Base-by-base conservation (phyloP, 1,140 invertebrate genomes). In the Listronotus bonariensis region DNA sequence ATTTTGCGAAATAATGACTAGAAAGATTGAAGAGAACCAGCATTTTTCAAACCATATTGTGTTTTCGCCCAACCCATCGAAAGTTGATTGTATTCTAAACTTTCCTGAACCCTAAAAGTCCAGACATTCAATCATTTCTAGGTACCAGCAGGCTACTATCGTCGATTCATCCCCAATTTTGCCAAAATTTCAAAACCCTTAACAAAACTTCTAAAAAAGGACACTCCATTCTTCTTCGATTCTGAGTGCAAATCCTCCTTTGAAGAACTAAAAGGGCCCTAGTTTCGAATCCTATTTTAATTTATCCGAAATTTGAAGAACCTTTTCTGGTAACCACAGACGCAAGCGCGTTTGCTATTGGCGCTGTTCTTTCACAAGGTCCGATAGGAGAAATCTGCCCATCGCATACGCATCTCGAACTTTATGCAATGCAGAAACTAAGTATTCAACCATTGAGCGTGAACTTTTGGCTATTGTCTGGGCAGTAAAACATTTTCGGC, bases 291-390 rank as follows among this genome's bases (percentile, higher is more conserved):
- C 71, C 68, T 12, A 8, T 68, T 11, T 31, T 68, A 15, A 53
- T 56, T 31, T 64, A 70, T 76, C 78, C 75, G 0, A 73, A 80
- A 60, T 77, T 78, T 63, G 18, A 38, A 11, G 72, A 74, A 74
- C 51, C 41, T 54, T 79, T 78, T 52, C 68, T 72, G 15, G 52
- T 79, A 43, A 73, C 72, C 8, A 77, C 74, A 10, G 78, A 81
- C 43, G 78, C 77, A 5, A 68, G 56, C 26, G 66, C 75, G 53
- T 64, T 61, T 26, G 73, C 74, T 10, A 56, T 77, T 9, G 77
- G 74, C 2, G 72, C 75, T 4, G 72, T 73, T 26, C 65, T 72
- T 54, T 73, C 67, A 14, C 74, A 79, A 62, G 65, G 69, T n/a
- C 12, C 42, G 18, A 57, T 70, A 38, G 71, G 72, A 45, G 67